Base-by-base conservation (phyloP, 2,797 vertebrate genomes). In the Somateria mollissima region DNA sequence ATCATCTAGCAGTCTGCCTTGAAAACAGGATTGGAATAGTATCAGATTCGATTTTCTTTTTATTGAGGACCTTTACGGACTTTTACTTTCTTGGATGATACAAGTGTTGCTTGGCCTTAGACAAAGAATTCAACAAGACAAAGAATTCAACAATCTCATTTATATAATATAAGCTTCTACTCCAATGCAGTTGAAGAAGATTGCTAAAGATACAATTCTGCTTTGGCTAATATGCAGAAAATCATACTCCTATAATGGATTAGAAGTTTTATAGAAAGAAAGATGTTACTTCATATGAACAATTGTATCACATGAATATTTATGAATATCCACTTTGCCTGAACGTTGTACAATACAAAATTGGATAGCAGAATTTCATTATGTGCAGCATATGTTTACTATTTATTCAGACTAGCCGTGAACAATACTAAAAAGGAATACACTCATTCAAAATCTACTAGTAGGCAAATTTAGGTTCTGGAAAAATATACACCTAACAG, bases 371-470 rank as follows among this genome's bases (percentile, higher is more conserved):
- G 36, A 80, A 87, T 64, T 88, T 87, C 41, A 94, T 90, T 87
- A 87, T 56, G 62, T 60, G 77, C 67, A 92, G 41, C 76, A 66
- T 92, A 94, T 86, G 74, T 66, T 91, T 94, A 66, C 39, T 79
- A 53, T 62, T 85, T 86, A 81, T 90, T 85, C 51, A 94, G 72
- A 36, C 39, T 69, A 90, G n/a, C 67, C 6, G 10, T 13, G 24
- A 94, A 90, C 69, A 70, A 61, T 70, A 69, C 25, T 66, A 79
- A 76, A 69, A 53, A 83, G 51, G 58, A 73, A 71, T 12, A 18
- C 32, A 73, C 39, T 72, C 74, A 32, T 69, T 51, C 76, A 37
- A 77, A 36, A 90, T 76, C 34, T 80, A 51, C 27, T 84, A 88
- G 75, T 30, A 72, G 51, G 17, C 27, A 91, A 85, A 78, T 80